Conservation (phyloP, 2,113 vertebrate species). For the Ptilorrhoa leucosticta region DNA sequence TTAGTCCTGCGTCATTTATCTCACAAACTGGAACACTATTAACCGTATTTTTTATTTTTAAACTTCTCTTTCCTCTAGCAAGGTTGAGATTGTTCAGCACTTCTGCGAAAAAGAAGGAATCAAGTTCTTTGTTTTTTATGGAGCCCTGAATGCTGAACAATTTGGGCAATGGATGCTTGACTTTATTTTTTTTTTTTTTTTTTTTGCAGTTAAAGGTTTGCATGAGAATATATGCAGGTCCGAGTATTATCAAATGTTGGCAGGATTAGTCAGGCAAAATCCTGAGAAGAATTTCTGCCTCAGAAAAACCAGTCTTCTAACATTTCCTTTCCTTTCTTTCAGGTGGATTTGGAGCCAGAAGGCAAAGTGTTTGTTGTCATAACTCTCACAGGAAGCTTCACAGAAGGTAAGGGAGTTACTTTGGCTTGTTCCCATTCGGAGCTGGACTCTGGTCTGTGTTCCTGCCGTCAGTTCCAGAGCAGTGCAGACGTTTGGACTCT, state of each 20-base stretch:
- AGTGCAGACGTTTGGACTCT: background rate
- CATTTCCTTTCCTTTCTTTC: background rate
- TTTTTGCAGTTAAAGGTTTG: background rate
- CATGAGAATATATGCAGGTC: background rate
- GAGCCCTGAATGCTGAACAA: background rate
- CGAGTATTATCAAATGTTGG: background rate
- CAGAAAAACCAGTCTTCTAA: background rate
- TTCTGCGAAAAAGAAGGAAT: background rate
- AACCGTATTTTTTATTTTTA: background rate
- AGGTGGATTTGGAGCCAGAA: conserved; percentile 97
- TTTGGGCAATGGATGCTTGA: background rate
- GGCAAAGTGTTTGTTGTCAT: conserved; percentile 91
- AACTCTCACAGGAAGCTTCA: conserved; percentile 87
- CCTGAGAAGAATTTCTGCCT: background rate
- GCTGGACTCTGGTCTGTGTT: background rate
- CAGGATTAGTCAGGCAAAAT: background rate
- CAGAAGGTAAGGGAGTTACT: conserved; percentile 83
- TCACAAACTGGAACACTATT: background rate
- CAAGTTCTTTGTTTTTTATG: background rate
- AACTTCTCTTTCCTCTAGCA: background rate
- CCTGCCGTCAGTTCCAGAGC: background rate
- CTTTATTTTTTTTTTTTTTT: background rate
- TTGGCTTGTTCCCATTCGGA: background rate
- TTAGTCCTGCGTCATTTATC: background rate
- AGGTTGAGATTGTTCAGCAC: background rate